Percentiles rank a stretch among this genome's conserved stretches.
Evolutionary conservation across 1,140 invertebrate genomes (phyloP).

Genomic region (Acromyrmex echinatior): DNA sequence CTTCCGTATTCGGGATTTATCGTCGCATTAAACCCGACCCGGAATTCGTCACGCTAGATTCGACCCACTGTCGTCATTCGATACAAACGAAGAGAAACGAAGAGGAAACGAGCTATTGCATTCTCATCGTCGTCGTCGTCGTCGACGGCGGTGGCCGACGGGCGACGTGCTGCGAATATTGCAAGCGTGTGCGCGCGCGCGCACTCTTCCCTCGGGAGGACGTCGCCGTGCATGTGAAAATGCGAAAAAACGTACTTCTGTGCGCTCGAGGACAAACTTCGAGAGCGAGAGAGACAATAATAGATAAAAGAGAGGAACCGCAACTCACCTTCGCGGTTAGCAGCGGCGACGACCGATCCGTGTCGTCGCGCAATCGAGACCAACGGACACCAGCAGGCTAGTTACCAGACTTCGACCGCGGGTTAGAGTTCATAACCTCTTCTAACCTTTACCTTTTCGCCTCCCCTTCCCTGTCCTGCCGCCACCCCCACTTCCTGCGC

Average conservation of each 20-base stretch:
- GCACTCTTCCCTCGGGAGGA: background rate
- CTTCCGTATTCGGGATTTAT: background rate
- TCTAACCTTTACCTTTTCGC: constrained; percentile 80
- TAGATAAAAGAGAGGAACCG: background rate
- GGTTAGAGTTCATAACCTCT: constrained; percentile 82
- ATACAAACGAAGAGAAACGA: background rate
- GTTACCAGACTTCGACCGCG: constrained; percentile 70
- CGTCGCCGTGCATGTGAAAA: background rate
- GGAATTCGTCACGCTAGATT: background rate
- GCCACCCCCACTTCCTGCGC: constrained; percentile 39
- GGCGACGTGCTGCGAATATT: background rate
- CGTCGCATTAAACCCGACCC: background rate
- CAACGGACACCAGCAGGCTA: constrained; percentile 62
- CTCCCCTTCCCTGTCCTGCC: constrained; percentile 50
- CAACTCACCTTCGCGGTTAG: constrained; percentile 74
- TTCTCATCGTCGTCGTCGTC: constrained; percentile 12
- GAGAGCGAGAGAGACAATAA: background rate
- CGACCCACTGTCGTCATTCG: background rate
- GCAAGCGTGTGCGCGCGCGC: background rate
- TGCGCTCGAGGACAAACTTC: background rate
- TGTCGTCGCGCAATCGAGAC: constrained; percentile 72
- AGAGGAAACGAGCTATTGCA: background rate
- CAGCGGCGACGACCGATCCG: constrained; percentile 69
- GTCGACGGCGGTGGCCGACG: background rate
- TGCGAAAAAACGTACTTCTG: background rate